Base-by-base conservation (phyloP, 2,797 vertebrate species). In the Delichon dasypus region DNA sequence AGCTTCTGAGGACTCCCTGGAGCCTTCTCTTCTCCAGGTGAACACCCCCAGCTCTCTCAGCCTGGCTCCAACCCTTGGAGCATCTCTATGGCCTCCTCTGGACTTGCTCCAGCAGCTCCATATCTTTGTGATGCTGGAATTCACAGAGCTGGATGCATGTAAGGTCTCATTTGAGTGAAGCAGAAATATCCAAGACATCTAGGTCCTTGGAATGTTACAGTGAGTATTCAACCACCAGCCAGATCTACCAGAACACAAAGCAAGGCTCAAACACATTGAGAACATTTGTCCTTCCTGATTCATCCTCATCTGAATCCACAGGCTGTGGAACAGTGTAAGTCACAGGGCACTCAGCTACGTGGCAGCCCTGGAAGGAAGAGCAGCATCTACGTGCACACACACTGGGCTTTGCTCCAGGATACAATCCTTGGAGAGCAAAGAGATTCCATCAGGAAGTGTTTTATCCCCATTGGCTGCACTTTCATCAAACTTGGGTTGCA, bases 261-360 rank as follows among this genome's bases (percentile, higher is more conserved):
- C 42, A 81, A 70, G 67, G 48, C 18, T 62, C 60, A 77, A 38
- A 0, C 4, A 61, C 7, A 20, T 16, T 32, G 71, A 34, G 50
- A 84, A 38, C 3, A 0, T 26, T n/a, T 6, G 3, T 32, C 47
- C 54, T 47, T 62, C 55, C 66, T 22, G 47, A 72, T 42, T 79
- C 40, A 38, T 11, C 17, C 26, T 40, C 5, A 4, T 51, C 38
- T 0, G 0, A 38, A 74, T 38, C 21, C 53, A 30, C 2, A 11
- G 54, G 42, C 44, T 50, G 13, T 7, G 20, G 32, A 71, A 18
- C 4, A 36, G 32, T 4, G 8, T 32, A 54, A 45, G 38, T 26
- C 57, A 38, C 47, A 80, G 57, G 18, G 10, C 38, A 40, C 27
- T 9, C 60, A 53, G 81, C 68, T 26, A 32, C 0, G 0, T 7